phyloP scores from a whole-genome alignment of 2,113 vertebrate genomes.

The Cygnus buccinator region DNA sequence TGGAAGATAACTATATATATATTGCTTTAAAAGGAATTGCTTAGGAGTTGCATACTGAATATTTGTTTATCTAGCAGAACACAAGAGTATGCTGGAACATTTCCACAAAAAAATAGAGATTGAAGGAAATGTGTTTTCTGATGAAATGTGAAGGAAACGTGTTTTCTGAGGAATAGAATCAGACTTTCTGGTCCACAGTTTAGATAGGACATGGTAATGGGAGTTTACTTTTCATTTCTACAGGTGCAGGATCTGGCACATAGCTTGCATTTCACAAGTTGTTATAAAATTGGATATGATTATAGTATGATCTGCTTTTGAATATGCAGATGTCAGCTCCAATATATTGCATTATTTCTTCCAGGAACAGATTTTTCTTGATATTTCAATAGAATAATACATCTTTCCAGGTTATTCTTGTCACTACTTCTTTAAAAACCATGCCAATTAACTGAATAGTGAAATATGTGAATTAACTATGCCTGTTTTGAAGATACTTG shows the following conservation, averaged over 20 bases:
- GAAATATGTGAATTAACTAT: not conserved
- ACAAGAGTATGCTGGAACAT: not conserved
- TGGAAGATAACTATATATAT: not conserved
- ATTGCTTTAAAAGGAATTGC: not conserved
- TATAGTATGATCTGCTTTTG: not conserved
- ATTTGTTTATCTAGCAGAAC: not conserved
- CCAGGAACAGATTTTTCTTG: not conserved
- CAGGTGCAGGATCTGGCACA: not conserved
- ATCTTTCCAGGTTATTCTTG: conserved; percentile 9
- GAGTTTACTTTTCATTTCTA: conserved; percentile 6
- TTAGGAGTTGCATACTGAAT: not conserved
- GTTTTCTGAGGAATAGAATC: not conserved
- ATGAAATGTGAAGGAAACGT: not conserved
- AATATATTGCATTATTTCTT: conserved; percentile 1
- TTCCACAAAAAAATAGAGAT: not conserved
- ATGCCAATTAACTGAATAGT: not conserved
- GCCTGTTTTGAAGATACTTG: not conserved
- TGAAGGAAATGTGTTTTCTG: not conserved
- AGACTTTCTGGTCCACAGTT: not conserved
- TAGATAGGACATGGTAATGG: not conserved
- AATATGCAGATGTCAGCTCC: not conserved
- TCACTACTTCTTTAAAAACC: conserved; percentile 8
- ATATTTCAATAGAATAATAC: not conserved
- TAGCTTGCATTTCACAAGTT: not conserved
- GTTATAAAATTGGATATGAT: not conserved